Conservation (phyloP, 23 tunicate species). For the Clavelina lepadiformis region DNA sequence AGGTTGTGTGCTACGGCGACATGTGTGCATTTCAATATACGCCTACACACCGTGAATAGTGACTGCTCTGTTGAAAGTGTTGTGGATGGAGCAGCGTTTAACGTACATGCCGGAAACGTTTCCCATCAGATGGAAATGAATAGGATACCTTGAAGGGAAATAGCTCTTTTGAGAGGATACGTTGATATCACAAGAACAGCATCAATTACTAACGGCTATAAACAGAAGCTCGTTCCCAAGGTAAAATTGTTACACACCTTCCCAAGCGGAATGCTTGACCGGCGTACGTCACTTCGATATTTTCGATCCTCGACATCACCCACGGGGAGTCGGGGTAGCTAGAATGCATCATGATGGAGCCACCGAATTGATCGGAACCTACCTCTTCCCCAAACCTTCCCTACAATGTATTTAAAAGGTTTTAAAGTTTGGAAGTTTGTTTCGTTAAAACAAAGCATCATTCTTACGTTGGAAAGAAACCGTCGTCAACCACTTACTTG, state of each 20-base stretch:
- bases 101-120: constrained; percentile 61
- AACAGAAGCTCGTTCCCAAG: no score
- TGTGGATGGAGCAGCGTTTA: constrained; percentile 71
- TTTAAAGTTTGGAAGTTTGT: no score
- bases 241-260: no score
- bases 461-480: no score
- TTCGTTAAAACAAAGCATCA: no score
- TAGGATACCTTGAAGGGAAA: constrained; percentile 54
- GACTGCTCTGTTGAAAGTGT: constrained; percentile 87
- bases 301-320: constrained; percentile 58
- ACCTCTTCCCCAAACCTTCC: constrained; percentile 96
- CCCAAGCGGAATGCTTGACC: constrained; percentile 96
- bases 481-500: no score
- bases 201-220: no score
- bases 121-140: constrained; percentile 95
- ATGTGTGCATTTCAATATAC: no score
- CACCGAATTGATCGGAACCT: constrained; percentile 94
- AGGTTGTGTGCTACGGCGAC: no score
- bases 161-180: no score
- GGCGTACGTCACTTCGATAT: constrained; percentile 67
- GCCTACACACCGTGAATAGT: constrained; percentile 83
- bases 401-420: no score
- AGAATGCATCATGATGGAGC: constrained; percentile 75
- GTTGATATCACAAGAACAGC: no score
- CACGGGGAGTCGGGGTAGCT: constrained; percentile 20